phyloP scores from a whole-genome alignment of 2,113 vertebrate species.

The Rhinolophus sinicus region DNA sequence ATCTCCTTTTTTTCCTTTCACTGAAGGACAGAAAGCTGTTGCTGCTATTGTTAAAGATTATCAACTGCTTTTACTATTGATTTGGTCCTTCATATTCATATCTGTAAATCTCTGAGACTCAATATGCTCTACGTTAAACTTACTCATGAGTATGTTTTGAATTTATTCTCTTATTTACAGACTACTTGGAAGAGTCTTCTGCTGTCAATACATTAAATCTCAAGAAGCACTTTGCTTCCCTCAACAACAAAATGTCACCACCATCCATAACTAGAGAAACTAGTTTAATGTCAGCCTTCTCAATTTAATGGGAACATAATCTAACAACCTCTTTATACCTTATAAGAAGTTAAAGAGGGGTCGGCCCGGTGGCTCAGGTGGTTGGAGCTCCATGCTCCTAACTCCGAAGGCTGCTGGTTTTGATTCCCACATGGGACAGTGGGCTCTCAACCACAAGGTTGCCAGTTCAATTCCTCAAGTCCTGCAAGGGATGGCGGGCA shows the following conservation, averaged over 20 bases:
- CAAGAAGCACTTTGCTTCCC: background rate
- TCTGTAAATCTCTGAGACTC: background rate
- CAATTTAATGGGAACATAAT: background rate
- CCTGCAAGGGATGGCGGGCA: no score
- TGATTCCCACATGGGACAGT: no score
- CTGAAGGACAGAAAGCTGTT: background rate
- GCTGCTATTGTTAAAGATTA: background rate
- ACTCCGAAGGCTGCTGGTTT: no score
- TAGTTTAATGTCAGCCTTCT: background rate
- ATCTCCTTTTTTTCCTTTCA: background rate
- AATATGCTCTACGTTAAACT: background rate
- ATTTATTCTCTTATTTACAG: background rate
- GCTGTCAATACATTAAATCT: background rate
- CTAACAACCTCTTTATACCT: background rate
- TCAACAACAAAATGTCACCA: background rate
- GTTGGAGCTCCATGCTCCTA: no score
- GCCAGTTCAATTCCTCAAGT: no score
- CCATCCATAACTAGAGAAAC: background rate
- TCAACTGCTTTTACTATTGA: background rate
- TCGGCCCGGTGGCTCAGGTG: no score
- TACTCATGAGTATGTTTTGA: background rate
- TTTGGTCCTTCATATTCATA: background rate
- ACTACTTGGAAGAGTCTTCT: background rate
- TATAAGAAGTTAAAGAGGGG: constrained; percentile 23
- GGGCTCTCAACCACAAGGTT: no score